Base-by-base conservation (phyloP, 1,140 invertebrate genomes). In the Oryctes rhinoceros region DNA sequence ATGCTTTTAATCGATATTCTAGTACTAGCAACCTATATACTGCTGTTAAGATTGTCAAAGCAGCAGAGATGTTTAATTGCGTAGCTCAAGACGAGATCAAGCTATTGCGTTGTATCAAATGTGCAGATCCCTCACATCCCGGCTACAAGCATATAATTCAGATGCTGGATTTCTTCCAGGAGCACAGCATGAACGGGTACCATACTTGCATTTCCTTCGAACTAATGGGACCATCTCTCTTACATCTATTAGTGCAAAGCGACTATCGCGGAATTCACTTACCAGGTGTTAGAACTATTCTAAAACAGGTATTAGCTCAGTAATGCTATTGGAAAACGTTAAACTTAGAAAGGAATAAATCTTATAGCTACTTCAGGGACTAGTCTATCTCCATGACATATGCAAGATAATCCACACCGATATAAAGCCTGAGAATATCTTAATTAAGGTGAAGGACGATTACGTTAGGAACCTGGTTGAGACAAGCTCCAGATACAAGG, bases 331-430 rank as follows among this genome's bases (percentile, higher is more conserved):
- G 92, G 87, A 97, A 99, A 92, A 79, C 71, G 44, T 44, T 10
- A 44, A 44, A 4, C 39, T 44, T 44, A 44, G 1, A 44, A 4
- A 44, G 2, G 2, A 3, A 10, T 5, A 44, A 44, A 44, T 13
- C n/a, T 86, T 85, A n/a, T 84, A 94, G 93, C 92, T 94, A 20
- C 90, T 99, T 53, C 94, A 98, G 90, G 98, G 97, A 48, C 90
- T 99, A 81, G 94, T 97, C 87, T 99, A 99, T 90, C 91, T 99
- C 78, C 98, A 99, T 88, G 93, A 94, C 80, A 98, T 98, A 90
- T 99, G 98, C 91, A 91, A 94, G 88, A 99, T 99, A 84, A 99
- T 99, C 88, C 98, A 99, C 88, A 99, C 98, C 20, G 98, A 99
- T 88, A 98, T 99, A 83, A 99, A 99, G 88, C 98, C 98, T 53